Evolutionary conservation across 2,797 vertebrate species (phyloP).

Genomic region (Ceryle rudis): DNA sequence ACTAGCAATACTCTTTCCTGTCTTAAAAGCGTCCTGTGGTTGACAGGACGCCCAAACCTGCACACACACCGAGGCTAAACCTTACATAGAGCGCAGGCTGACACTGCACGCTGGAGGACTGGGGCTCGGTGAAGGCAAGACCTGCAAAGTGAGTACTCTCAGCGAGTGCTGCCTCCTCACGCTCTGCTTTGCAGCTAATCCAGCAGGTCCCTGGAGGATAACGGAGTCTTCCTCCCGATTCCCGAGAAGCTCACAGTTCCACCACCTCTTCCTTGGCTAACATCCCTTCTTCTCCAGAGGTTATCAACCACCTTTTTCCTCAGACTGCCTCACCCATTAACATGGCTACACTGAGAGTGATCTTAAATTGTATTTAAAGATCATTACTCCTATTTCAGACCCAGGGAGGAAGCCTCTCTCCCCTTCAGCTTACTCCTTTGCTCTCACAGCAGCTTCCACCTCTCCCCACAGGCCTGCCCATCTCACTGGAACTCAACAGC

Average conservation of each 20-base stretch:
- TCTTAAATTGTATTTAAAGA: neutral
- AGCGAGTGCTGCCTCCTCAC: neutral
- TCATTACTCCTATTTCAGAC: neutral
- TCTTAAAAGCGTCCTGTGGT: neutral
- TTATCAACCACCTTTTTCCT: neutral
- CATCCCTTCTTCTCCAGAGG: neutral
- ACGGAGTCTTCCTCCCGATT: neutral
- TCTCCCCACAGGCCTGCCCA: neutral
- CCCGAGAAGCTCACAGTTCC: neutral
- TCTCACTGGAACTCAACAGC: neutral
- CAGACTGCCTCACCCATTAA: neutral
- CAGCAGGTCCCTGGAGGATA: neutral
- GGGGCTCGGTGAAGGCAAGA: fast-evolving
- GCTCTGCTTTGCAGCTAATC: neutral
- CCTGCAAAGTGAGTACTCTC: neutral
- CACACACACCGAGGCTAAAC: neutral
- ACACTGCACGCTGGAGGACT: neutral
- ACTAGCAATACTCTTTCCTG: neutral
- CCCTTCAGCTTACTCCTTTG: neutral
- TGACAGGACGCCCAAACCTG: neutral
- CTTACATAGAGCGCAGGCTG: fast-evolving
- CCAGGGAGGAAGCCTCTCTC: neutral
- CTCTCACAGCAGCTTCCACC: neutral
- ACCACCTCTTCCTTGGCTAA: neutral
- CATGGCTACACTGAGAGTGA: neutral